Conservation (phyloP, 1,140 invertebrate species). For the Archegozetes longisetosus region DNA sequence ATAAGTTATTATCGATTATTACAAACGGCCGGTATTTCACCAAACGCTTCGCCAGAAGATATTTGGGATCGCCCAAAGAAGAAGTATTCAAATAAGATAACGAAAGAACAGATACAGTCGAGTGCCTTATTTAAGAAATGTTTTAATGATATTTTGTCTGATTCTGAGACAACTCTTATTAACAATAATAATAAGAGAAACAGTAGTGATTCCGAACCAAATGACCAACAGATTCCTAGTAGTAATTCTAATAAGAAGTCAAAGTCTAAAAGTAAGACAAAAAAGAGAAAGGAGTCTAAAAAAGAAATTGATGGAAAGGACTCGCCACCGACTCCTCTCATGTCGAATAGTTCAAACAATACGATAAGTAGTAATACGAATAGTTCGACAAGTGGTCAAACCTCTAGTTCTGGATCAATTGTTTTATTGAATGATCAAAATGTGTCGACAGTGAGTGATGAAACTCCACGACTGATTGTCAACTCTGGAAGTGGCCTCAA, state of each 20-base stretch:
- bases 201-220: no score
- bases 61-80: conserved; percentile 5
- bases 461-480: background rate
- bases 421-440: background rate
- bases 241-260: background rate
- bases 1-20: conserved; percentile 25
- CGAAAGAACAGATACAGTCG: conserved; percentile 10
- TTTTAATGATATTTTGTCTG: no score
- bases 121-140: no score
- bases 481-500: background rate
- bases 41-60: conserved; percentile 8
- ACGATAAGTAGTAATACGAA: background rate
- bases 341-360: background rate
- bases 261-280: background rate
- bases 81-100: conserved; percentile 20
- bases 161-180: no score
- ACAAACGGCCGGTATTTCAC: conserved; percentile 23
- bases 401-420: background rate
- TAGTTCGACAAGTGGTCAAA: no score
- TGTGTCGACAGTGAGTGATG: background rate
- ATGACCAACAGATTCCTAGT: background rate
- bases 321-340: background rate
- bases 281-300: background rate
- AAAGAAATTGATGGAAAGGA: background rate
- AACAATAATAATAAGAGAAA: no score